Percentiles rank a stretch among this genome's conserved stretches.
These are phyloP conservation scores for Vireo griseus DNA, from an alignment of 2,797 vertebrate species.

Conservation along the genomic window DNA sequence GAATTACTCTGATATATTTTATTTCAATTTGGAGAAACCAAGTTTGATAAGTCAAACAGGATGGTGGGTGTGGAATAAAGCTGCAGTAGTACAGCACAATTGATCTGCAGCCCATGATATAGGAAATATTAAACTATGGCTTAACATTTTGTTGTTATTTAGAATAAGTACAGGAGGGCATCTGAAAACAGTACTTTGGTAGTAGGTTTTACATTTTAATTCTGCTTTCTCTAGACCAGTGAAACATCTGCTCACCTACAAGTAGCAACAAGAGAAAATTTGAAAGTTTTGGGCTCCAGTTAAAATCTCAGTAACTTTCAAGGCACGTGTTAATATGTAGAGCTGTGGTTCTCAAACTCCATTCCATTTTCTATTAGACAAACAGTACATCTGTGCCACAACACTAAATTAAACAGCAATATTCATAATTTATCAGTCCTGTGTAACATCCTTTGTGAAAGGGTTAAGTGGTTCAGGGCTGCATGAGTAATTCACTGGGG, in stretches of 20 bases:
- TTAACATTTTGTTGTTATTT: neutral
- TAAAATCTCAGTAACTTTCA: neutral
- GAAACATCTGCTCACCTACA: neutral
- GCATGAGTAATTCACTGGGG: neutral
- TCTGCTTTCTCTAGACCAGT: neutral
- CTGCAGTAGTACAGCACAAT: neutral
- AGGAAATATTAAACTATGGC: neutral
- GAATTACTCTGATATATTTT: neutral
- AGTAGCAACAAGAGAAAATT: neutral
- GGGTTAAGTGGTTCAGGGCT: conserved; percentile 15
- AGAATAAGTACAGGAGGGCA: neutral
- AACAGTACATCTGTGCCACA: neutral
- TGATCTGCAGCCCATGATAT: neutral
- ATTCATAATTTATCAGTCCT: conserved; percentile 8
- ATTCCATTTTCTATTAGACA: neutral
- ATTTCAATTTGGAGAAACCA: neutral
- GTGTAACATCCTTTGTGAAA: neutral
- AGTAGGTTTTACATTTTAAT: neutral
- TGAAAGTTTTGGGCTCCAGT: neutral
- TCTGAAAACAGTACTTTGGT: neutral
- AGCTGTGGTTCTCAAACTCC: neutral
- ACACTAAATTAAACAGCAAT: conserved; percentile 1
- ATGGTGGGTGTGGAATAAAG: neutral
- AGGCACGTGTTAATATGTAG: neutral
- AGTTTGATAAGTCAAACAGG: neutral